Conservation (phyloP, 2,113 vertebrate species). For the Pongo abelii region DNA sequence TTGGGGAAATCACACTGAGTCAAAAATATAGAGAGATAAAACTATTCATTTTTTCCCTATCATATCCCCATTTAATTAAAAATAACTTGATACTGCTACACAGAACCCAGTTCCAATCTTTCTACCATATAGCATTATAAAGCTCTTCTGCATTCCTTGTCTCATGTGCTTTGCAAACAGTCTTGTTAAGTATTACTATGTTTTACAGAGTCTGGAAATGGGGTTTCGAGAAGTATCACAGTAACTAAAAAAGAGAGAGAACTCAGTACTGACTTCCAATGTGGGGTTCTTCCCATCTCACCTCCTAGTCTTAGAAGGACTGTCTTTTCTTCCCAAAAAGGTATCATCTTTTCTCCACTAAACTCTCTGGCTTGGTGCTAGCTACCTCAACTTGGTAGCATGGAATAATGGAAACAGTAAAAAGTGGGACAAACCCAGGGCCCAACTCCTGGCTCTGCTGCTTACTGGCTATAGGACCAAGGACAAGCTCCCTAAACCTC, state of each 20-base stretch:
- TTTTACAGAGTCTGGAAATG: not conserved
- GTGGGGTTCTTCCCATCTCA: not conserved
- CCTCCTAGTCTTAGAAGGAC: not conserved
- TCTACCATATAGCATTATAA: not conserved
- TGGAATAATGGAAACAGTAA: not conserved
- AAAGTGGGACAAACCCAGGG: not conserved
- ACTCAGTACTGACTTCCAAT: not conserved
- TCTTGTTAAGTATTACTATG: not conserved
- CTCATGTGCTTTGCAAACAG: not conserved
- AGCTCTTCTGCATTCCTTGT: not conserved
- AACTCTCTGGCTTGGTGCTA: not conserved
- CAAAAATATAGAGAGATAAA: not conserved
- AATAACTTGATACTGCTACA: not conserved
- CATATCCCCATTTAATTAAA: not conserved
- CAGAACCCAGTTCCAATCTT: not conserved
- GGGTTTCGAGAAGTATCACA: not conserved
- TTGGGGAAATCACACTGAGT: not conserved
- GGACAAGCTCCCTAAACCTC: not conserved
- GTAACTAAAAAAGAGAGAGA: not conserved
- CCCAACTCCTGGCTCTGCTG: not conserved
- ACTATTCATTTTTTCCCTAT: not conserved
- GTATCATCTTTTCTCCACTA: not conserved
- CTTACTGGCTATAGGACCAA: not conserved
- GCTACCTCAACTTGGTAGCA: no score
- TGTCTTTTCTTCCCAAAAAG: not conserved